Base-by-base conservation (phyloP, 2,888 invertebrate species). In the Eupithecia tripunctaria region DNA sequence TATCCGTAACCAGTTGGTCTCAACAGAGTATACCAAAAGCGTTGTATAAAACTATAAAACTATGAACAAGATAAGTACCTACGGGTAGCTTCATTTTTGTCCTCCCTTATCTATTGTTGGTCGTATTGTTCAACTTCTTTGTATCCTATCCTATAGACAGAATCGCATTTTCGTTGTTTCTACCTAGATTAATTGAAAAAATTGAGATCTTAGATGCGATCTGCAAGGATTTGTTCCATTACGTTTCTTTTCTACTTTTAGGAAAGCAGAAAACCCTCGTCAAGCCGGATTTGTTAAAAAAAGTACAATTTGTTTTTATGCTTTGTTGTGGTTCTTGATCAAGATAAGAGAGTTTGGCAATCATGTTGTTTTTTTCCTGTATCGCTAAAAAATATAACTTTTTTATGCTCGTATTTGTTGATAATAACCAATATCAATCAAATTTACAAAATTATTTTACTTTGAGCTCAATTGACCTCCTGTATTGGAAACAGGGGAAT, bases 231-330 rank as follows among this genome's bases (percentile, higher is more conserved):
- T 91, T 90, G 86, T 80, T 85, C 38, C 84, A 85, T 89, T 89
- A 88, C 89, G 89, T 89, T 89, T 88, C 90, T 88, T 91, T 92
- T 88, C 85, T 89, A 84, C 87, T 87, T 88, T 87, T 87, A 84
- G 84, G 75, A 91, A 91, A 89, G 87, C 87, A 82, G 82, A 81
- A 83, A 80, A 92, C 92, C 93, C 92, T 93, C 91, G 93, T 93
- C 92, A 93, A 87, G 89, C 85, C 81, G 92, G 92, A 92, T 93
- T 93, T 93, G 89, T 90, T 90, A 91, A 87, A 91, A 91, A 88
- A 88, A 89, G 86, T 91, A 91, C 90, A 91, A 91, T 92, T 92
- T 89, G 88, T 87, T 90, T 91, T 89, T 89, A 90, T 88, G 88
- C 89, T 89, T 90, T 89, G 88, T 89, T 90, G 86, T 88, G 90